Evolutionary conservation across 2,797 vertebrate genomes (phyloP).

Genomic region (Xiphophorus birchmanni): DNA sequence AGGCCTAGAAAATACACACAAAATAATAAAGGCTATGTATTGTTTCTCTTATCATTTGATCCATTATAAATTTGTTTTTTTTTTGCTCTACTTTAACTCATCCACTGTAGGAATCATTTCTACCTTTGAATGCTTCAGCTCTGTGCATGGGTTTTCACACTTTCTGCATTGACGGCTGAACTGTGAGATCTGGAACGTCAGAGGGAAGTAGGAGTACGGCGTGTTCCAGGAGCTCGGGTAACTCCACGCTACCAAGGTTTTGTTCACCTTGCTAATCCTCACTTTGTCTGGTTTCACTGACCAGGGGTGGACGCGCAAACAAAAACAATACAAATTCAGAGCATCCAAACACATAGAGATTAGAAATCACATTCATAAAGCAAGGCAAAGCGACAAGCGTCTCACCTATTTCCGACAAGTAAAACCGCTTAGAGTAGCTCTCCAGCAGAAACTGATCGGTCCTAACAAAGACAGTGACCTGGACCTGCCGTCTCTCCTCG

Average conservation of each 20-base stretch:
- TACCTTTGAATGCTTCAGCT: conserved; percentile 50
- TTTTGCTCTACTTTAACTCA: neutral
- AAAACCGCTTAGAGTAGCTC: conserved; percentile 65
- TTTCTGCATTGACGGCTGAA: conserved; percentile 35
- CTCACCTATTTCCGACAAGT: conserved; percentile 78
- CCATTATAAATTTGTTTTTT: neutral
- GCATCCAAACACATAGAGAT: neutral
- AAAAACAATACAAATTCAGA: neutral
- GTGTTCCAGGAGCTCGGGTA: conserved; percentile 80
- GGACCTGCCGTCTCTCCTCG: conserved; percentile 70
- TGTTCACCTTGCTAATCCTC: conserved; percentile 58
- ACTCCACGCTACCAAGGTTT: conserved; percentile 61
- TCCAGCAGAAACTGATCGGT: conserved; percentile 69
- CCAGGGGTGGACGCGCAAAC: neutral
- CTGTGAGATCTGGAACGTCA: conserved; percentile 75
- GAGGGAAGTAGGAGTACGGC: conserved; percentile 80
- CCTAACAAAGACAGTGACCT: conserved; percentile 61
- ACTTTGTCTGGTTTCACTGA: conserved; percentile 80
- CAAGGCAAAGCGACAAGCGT: too few relatives aligned
- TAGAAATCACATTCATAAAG: neutral
- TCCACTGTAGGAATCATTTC: neutral
- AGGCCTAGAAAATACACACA: conserved; percentile 23
- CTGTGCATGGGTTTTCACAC: conserved; percentile 43
- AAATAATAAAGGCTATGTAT: neutral
- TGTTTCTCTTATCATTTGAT: too few relatives aligned